Evolutionary conservation across 2,888 invertebrate genomes (phyloP), one percentile per base, ranked within the genome.

Genomic region (Coecobrya sp.): DNA sequence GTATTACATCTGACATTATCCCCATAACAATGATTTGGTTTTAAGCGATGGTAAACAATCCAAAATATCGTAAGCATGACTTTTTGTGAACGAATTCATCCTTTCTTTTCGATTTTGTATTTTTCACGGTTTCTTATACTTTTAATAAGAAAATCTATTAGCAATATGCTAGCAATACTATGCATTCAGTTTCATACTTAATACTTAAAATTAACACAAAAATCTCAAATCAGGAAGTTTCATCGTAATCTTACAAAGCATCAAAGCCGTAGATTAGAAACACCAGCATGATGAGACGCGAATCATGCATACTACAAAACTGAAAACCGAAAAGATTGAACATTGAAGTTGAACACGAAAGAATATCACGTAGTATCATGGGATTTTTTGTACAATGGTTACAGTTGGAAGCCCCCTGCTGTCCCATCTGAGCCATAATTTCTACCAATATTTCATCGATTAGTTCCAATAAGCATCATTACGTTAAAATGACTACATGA

Each of bases 371-470:
- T 27, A 68, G 1, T 27, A 68, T 68, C 10, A 42, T n/a, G 73
- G 42, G 73, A 45, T 70, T 42, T 70, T 19, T 45, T 76, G 45
- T 11, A 76, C 8, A 49, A 49, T 79, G 79, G 22, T 30, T 52
- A 36, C 19, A 42, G 49, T 30, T 36, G 22, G 42, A 55, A 93
- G 92, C 91, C 93, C 95, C 94, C 94, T 93, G 94, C 93, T 93
- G 93, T 92, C 92, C 92, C 93, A 93, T 93, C 93, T 93, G 93
- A 94, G 92, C 93, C 92, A 93, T 94, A 95, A 94, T 95, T 93
- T 94, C 93, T 85, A 92, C 94, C 94, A 94, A 95, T 95, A 94
- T 94, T 94, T 95, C 95, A 95, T 95, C 95, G 94, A 95, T 95
- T 95, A 95, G 94, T 94, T 94, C 94, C 95, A 94, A 94, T 94